Conservation (phyloP, 2,113 vertebrate species). For the Aegotheles bennettii region DNA sequence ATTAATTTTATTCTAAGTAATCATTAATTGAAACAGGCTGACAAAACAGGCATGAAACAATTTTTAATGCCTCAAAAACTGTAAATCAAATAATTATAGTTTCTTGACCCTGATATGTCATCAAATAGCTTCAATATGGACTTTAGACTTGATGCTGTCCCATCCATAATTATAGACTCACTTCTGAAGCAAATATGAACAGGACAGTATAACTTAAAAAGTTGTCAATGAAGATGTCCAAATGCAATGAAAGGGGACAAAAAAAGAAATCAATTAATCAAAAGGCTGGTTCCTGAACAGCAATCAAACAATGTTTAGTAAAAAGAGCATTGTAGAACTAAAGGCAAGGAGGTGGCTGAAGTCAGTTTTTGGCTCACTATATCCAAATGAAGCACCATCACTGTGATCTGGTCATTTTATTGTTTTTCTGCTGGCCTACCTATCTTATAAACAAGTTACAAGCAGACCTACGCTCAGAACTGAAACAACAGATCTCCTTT, state of each 20-base stretch:
- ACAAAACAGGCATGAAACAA: background rate
- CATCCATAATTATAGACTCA: background rate
- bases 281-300: background rate
- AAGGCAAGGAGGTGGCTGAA: background rate
- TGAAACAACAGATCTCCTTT: background rate
- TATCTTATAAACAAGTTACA: background rate
- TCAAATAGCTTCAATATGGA: background rate
- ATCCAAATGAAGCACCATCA: background rate
- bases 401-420: background rate
- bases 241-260: background rate
- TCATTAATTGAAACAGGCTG: background rate
- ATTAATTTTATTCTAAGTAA: conserved; percentile 42
- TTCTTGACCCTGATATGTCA: background rate
- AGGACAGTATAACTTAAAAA: background rate
- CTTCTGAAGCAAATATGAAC: background rate
- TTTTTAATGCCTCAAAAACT: conserved; percentile 3
- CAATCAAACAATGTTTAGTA: background rate
- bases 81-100: background rate
- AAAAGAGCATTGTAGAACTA: background rate
- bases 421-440: background rate
- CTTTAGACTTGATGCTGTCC: background rate
- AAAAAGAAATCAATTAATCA: background rate
- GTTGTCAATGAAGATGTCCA: background rate
- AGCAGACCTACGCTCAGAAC: background rate
- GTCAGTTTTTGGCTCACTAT: background rate